phyloP scores from a whole-genome alignment of 1,140 invertebrate species.

The Trigoniulus corallinus region DNA sequence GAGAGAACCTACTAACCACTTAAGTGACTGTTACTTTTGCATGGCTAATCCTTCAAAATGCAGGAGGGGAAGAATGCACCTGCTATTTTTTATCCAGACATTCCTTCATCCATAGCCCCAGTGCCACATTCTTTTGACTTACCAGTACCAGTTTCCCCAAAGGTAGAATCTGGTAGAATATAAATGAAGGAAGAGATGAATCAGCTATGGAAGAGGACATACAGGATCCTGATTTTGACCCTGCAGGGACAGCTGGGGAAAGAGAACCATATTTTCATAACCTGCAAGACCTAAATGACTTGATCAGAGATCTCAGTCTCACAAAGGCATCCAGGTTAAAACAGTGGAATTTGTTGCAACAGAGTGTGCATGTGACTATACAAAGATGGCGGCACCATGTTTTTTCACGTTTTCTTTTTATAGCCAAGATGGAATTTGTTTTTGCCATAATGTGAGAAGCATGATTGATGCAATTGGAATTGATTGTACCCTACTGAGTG shows the following conservation, averaged over 20 bases:
- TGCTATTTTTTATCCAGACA: slow-evolving; percentile 10
- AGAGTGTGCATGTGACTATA: slow-evolving; percentile 4
- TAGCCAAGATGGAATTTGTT: slow-evolving; percentile 14
- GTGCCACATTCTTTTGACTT: no score
- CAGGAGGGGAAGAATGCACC: slow-evolving; percentile 14
- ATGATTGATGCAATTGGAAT: slow-evolving; percentile 18
- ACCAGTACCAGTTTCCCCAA: no score
- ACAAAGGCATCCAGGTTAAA: slow-evolving; percentile 11
- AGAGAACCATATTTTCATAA: not conserved
- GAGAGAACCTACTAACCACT: slow-evolving; percentile 15
- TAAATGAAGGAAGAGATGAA: no score
- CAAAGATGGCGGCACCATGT: slow-evolving; percentile 9
- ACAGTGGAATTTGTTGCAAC: slow-evolving; percentile 9
- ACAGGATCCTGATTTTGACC: not conserved
- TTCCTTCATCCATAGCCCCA: no score
- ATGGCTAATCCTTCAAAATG: no score
- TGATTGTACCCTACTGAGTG: no score
- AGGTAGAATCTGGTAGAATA: not conserved
- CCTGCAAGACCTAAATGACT: slow-evolving; percentile 6
- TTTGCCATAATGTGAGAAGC: no score
- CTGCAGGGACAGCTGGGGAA: not conserved
- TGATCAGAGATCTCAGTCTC: slow-evolving; percentile 8
- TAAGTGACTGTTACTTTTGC: slow-evolving; percentile 17
- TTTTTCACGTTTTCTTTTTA: slow-evolving; percentile 11
- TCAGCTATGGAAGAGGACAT: no score